phyloP scores from a whole-genome alignment of 2,113 vertebrate genomes.

The Cebidichthys violaceus region DNA sequence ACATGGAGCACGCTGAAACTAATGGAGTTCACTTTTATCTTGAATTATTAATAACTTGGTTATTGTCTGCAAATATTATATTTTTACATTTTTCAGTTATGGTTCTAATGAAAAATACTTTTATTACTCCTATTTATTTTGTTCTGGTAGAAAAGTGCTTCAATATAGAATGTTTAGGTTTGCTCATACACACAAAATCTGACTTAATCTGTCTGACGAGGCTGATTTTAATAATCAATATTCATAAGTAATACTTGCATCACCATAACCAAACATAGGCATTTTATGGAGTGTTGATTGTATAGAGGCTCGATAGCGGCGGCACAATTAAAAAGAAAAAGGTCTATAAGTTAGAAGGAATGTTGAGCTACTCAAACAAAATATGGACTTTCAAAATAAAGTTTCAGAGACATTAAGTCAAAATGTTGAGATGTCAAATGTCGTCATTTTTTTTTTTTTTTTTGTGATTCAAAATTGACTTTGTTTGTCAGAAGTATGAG shows the following conservation, averaged over 20 bases:
- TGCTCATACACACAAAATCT: not conserved
- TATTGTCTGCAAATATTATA: too few species aligned
- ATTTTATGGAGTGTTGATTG: not conserved
- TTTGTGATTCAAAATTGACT: not conserved
- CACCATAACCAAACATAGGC: not conserved
- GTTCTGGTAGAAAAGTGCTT: not conserved
- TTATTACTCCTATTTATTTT: not conserved
- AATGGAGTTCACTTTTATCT: too few species aligned
- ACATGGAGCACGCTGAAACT: not conserved
- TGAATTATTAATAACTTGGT: too few species aligned
- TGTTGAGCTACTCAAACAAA: not conserved
- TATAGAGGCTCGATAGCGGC: not conserved
- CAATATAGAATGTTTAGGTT: not conserved
- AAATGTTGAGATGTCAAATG: not conserved
- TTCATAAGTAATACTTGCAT: not conserved
- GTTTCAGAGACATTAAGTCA: not conserved
- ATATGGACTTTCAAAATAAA: not conserved
- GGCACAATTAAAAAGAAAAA: not conserved
- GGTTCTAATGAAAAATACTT: too few species aligned
- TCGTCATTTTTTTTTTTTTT: too few species aligned
- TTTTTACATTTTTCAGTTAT: too few species aligned
- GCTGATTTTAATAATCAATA: not conserved
- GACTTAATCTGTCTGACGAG: not conserved
- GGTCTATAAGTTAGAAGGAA: not conserved
- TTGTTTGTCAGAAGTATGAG: not conserved